These are phyloP conservation scores for Ochotona curzoniae DNA, from an alignment of 2,113 vertebrate species.

Conservation along the genomic window DNA sequence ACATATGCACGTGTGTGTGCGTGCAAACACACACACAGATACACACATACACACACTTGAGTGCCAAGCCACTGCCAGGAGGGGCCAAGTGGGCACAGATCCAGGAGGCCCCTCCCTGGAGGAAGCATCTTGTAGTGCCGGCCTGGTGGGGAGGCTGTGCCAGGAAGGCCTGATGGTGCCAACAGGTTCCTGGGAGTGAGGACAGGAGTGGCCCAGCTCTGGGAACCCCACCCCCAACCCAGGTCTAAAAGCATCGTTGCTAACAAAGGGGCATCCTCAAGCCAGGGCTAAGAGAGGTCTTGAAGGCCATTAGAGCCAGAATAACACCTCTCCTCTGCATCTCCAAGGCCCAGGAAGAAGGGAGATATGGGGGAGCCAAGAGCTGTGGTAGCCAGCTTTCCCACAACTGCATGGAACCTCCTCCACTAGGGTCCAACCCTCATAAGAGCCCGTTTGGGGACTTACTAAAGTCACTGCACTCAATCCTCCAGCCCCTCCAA, in stretches of 20 bases:
- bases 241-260: constrained; percentile 25
- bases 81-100: constrained; percentile 58
- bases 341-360: background rate
- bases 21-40: background rate
- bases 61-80: constrained; percentile 67
- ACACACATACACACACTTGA: constrained; percentile 12
- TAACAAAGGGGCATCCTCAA: background rate
- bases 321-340: background rate
- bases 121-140: constrained; percentile 80
- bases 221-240: constrained; percentile 46
- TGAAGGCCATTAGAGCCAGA: background rate
- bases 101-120: constrained; percentile 75
- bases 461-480: background rate
- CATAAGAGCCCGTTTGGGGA: background rate
- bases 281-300: background rate
- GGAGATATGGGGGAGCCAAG: background rate
- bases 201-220: constrained; percentile 57
- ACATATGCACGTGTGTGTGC: background rate
- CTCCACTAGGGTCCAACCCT: background rate
- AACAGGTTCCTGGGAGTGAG: constrained; percentile 74
- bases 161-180: constrained; percentile 69
- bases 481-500: background rate
- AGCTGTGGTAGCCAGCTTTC: background rate
- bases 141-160: constrained; percentile 74
- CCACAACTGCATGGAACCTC: background rate